Percentiles rank a stretch among this genome's conserved stretches.
These are phyloP conservation scores for Phoebastria nigripes DNA, from an alignment of 2,797 vertebrate genomes.

Conservation along the genomic window DNA sequence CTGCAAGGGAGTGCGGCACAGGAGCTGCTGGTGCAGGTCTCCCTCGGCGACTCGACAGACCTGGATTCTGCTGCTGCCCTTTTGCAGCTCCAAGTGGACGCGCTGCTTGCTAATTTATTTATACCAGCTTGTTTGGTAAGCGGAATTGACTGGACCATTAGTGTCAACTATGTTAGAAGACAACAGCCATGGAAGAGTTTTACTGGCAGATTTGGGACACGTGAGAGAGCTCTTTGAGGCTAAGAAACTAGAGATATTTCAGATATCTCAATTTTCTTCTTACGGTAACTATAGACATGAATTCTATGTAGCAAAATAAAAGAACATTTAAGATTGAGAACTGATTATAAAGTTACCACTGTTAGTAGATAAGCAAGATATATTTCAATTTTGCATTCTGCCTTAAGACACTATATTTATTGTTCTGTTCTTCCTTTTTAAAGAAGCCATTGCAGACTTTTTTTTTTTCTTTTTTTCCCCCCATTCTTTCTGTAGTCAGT, in stretches of 20 bases:
- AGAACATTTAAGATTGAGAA: background rate
- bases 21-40: background rate
- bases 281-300: background rate
- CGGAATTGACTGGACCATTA: background rate
- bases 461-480: no score
- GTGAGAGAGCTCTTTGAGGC: background rate
- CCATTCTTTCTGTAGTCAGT: background rate
- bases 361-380: background rate
- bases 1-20: background rate
- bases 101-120: constrained; percentile 29
- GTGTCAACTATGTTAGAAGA: constrained; percentile 3
- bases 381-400: background rate
- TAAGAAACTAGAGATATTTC: background rate
- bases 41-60: accelerated
- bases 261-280: background rate
- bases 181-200: background rate
- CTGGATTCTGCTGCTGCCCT: background rate
- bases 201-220: constrained; percentile 43
- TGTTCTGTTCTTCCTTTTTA: background rate
- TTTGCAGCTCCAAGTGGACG: background rate
- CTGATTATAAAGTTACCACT: background rate
- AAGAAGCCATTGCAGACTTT: background rate
- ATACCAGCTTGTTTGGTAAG: background rate
- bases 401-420: background rate
- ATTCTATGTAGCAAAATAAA: background rate